A percentile compares a stretch with the other conserved stretches of the same genome.
Conservation (phyloP, 2,113 vertebrate species). For the Ophiodon elongatus region DNA sequence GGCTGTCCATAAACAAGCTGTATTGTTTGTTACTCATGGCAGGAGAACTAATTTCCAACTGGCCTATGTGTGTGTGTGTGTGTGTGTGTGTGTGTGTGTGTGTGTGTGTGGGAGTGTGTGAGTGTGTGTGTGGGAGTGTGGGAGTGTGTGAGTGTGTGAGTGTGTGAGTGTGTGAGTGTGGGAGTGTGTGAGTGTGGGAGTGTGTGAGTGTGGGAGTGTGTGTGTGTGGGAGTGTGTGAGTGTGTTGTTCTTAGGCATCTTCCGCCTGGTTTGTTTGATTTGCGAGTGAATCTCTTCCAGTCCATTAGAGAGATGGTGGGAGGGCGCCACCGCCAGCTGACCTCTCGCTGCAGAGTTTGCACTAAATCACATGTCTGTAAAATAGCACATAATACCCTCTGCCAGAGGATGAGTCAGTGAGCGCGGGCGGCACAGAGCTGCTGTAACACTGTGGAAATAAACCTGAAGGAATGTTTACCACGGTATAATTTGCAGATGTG, state of each 20-base stretch:
- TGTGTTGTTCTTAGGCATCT: conserved; percentile 35
- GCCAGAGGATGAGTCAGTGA: conserved; percentile 28
- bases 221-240: background rate
- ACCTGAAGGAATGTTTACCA: background rate
- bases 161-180: background rate
- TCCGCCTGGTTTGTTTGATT: conserved; percentile 71
- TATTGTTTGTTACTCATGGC: conserved; percentile 40
- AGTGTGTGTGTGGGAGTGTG: too few relatives aligned
- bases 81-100: background rate
- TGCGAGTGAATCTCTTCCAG: conserved; percentile 68
- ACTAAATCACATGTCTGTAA: conserved; percentile 68
- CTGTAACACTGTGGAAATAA: conserved; percentile 2
- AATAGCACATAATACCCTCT: conserved; percentile 28
- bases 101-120: background rate
- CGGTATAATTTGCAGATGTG: background rate
- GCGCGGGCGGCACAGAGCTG: background rate
- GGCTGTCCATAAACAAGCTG: conserved; percentile 55
- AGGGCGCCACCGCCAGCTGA: conserved; percentile 61
- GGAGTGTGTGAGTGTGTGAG: background rate
- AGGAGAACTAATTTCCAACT: conserved; percentile 50
- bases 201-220: background rate
- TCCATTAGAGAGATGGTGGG: conserved; percentile 69
- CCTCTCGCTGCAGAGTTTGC: conserved; percentile 55
- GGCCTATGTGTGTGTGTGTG: background rate
- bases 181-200: background rate